Conservation (phyloP, 2,113 vertebrate species). For the Bos indicus region DNA sequence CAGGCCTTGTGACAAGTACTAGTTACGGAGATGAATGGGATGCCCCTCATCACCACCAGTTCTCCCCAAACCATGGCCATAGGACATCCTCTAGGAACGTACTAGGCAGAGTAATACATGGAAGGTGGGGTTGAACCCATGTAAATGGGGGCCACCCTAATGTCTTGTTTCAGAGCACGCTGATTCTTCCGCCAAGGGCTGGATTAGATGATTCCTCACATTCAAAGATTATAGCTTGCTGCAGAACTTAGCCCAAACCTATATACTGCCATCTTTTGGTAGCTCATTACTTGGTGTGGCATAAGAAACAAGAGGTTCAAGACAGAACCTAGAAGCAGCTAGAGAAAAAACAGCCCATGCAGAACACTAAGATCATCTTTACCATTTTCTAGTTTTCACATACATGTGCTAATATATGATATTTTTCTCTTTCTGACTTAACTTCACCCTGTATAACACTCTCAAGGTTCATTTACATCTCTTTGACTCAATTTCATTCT, state of each 20-base stretch:
- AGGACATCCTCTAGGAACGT: neutral
- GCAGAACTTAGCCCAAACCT: neutral
- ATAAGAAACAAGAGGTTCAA: neutral
- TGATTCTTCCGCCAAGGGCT: neutral
- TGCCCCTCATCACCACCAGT: neutral
- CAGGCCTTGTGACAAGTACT: neutral
- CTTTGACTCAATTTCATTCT: neutral
- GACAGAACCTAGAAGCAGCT: neutral
- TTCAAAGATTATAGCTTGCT: neutral
- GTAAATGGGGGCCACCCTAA: too few relatives aligned
- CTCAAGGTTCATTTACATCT: neutral
- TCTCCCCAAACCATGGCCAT: too few relatives aligned
- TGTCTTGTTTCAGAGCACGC: neutral
- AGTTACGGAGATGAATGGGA: neutral
- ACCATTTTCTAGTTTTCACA: neutral
- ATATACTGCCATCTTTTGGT: neutral
- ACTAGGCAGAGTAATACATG: fast-evolving
- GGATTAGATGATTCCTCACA: neutral
- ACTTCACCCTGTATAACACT: neutral
- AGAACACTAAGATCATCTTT: neutral
- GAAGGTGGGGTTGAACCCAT: fast-evolving
- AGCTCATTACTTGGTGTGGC: neutral
- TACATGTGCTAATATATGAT: neutral
- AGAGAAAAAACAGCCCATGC: neutral
- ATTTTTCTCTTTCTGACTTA: neutral